phyloP scores from a whole-genome alignment of 1,140 invertebrate species.

The Drosophila rufa region DNA sequence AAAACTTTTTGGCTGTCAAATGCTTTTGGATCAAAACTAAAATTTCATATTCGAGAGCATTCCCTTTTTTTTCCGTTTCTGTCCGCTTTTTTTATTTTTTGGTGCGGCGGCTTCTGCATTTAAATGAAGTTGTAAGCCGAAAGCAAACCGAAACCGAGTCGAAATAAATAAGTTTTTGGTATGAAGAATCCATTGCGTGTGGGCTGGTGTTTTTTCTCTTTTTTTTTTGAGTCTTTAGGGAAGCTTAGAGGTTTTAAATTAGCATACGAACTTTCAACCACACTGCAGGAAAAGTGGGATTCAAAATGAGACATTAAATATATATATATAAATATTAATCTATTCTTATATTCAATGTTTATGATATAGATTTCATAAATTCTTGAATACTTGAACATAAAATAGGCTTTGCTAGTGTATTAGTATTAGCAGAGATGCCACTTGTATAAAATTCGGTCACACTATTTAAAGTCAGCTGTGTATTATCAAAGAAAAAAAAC shows the following conservation, averaged over 20 bases:
- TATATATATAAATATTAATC: too few species aligned
- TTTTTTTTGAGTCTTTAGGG: conserved; percentile 13
- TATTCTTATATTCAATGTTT: neutral
- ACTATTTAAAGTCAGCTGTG: neutral
- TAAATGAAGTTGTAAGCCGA: conserved; percentile 68
- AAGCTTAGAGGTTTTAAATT: conserved; percentile 30
- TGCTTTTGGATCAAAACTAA: conserved; percentile 75
- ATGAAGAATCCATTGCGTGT: conserved; percentile 43
- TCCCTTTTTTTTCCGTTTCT: conserved; percentile 39
- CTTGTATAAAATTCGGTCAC: neutral
- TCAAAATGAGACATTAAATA: too few species aligned
- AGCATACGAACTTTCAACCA: conserved; percentile 47
- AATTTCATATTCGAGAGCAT: conserved; percentile 76
- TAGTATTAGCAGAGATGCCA: neutral
- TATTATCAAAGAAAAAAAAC: neutral
- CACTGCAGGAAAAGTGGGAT: neutral
- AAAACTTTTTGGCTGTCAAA: conserved; percentile 74
- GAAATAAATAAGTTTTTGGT: conserved; percentile 45
- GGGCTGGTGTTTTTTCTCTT: conserved; percentile 10
- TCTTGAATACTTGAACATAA: too few species aligned
- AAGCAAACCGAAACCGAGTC: conserved; percentile 36
- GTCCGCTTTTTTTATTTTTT: conserved; percentile 22
- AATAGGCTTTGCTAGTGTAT: too few species aligned
- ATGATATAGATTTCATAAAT: neutral
- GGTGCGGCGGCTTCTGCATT: conserved; percentile 54